Evolutionary conservation across 1,140 invertebrate genomes (phyloP).

Genomic region (Scaptomyza pallida): DNA sequence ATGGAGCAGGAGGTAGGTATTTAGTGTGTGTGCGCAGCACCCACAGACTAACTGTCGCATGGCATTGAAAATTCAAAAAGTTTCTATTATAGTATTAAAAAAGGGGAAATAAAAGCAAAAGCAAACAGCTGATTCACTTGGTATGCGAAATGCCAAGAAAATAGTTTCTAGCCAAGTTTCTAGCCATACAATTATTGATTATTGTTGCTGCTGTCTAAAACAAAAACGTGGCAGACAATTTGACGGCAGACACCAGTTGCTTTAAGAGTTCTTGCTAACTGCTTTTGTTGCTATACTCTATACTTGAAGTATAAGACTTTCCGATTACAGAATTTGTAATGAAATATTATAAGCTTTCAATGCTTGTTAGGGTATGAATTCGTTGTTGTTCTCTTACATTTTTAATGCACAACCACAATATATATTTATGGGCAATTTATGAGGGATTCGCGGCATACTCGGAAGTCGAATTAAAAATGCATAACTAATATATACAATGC

Average conservation of each 20-base stretch:
- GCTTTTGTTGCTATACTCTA: constrained; percentile 5
- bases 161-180: constrained; percentile 26
- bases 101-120: too few species aligned
- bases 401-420: constrained; percentile 21
- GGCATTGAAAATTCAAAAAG: constrained; percentile 38
- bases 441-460: constrained; percentile 8
- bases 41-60: constrained; percentile 13
- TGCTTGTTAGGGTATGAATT: background rate
- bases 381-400: background rate
- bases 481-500: constrained; percentile 32
- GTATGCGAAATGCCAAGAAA: constrained; percentile 20
- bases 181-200: constrained; percentile 73
- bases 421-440: constrained; percentile 53
- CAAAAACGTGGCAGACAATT: constrained; percentile 50
- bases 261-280: background rate
- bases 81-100: background rate
- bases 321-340: too few species aligned
- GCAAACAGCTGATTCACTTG: constrained; percentile 61
- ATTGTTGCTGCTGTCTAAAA: constrained; percentile 7
- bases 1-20: background rate
- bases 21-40: too few species aligned
- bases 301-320: too few species aligned
- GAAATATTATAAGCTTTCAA: too few species aligned
- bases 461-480: constrained; percentile 39
- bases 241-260: constrained; percentile 69